Evolutionary conservation across 35 echinoderm and acorn worm genomes (phyloP).

Genomic region (Nesometra sesokonis): DNA sequence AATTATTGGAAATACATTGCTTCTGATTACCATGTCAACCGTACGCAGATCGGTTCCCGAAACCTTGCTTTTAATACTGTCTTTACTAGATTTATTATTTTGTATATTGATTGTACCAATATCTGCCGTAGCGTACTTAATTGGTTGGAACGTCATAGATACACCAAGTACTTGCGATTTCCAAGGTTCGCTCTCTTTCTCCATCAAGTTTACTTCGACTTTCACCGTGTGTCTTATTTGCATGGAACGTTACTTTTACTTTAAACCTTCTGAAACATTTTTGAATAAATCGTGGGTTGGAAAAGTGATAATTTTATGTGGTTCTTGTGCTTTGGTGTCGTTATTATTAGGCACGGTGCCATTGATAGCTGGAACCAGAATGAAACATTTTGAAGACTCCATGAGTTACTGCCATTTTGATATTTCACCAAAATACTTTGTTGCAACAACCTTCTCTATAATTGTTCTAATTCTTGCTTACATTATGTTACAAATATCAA

Average conservation of each 20-base stretch:
- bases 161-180: conserved; percentile 26
- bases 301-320: not conserved
- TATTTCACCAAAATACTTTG: not conserved
- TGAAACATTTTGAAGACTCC: conserved; percentile 17
- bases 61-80: conserved; percentile 2
- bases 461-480: conserved; percentile 12
- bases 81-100: conserved; percentile 12
- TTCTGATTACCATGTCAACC: conserved; percentile 1
- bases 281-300: not conserved
- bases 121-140: conserved; percentile 10
- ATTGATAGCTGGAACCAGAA: conserved; percentile 10
- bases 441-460: conserved; percentile 9
- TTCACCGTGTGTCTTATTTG: not conserved
- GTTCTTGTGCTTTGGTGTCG: not conserved
- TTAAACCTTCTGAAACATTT: not conserved
- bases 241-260: conserved; percentile 22
- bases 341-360: conserved; percentile 22
- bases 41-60: not conserved
- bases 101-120: not conserved
- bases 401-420: conserved; percentile 49
- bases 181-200: conserved; percentile 17
- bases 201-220: conserved; percentile 12
- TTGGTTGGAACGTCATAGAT: not conserved
- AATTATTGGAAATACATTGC: conserved; percentile 4
- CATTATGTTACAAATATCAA: conserved; percentile 37